These are phyloP conservation scores for Drosophila bifasciata DNA, from an alignment of 1,140 invertebrate genomes.

Conservation along the genomic window DNA sequence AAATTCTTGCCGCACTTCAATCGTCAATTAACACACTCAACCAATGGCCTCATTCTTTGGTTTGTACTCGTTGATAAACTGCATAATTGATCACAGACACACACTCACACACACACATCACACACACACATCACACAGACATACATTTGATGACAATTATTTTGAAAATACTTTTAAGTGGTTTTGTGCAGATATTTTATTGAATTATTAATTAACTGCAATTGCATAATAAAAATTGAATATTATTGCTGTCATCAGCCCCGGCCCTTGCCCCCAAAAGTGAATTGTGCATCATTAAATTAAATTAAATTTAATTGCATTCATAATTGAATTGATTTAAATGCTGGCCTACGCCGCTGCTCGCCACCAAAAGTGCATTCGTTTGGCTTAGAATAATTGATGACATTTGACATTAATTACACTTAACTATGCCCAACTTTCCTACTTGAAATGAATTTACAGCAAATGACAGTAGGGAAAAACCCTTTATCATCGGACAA, in stretches of 20 bases:
- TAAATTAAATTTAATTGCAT: constrained; percentile 82
- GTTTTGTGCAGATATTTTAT: constrained; percentile 63
- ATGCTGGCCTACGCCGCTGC: constrained; percentile 20
- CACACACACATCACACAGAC: constrained; percentile 9
- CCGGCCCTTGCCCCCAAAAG: background rate
- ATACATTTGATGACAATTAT: constrained; percentile 61
- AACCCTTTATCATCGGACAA: constrained; percentile 9
- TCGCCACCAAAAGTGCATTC: constrained; percentile 7
- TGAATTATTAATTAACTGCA: constrained; percentile 81
- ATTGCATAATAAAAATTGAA: constrained; percentile 70
- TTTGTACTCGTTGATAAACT: constrained; percentile 42
- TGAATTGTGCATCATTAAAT: constrained; percentile 62
- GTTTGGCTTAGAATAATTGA: constrained; percentile 75
- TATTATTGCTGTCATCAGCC: constrained; percentile 69
- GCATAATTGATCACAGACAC: constrained; percentile 57
- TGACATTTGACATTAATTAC: constrained; percentile 76
- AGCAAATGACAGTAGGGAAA: constrained; percentile 26
- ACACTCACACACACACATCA: constrained; percentile 10
- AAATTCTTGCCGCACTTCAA: constrained; percentile 9
- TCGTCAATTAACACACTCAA: constrained; percentile 36
- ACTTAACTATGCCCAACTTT: constrained; percentile 30
- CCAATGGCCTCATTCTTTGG: constrained; percentile 17
- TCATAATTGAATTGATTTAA: constrained; percentile 82
- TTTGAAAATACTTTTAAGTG: constrained; percentile 65
- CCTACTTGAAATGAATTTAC: constrained; percentile 64